Percentiles rank a stretch among this genome's conserved stretches.
phyloP scores from a whole-genome alignment of 2,113 vertebrate genomes.

The Patagioenas fasciata region DNA sequence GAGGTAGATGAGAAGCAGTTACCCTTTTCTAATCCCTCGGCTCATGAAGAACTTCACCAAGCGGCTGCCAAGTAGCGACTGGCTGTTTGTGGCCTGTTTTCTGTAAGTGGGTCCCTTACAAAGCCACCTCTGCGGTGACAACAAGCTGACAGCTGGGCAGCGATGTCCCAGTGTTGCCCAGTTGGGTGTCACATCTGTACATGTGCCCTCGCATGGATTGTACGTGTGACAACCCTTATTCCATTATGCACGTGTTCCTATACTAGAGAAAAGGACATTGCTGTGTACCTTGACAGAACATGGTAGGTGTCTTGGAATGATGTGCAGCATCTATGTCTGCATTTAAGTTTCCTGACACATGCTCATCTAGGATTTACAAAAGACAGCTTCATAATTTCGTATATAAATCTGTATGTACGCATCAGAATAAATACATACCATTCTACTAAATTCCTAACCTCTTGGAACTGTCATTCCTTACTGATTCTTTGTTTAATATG shows the following conservation, averaged over 20 bases:
- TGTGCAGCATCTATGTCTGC: accelerated
- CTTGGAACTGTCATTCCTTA: background rate
- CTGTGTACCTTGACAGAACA: background rate
- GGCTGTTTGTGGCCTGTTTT: background rate
- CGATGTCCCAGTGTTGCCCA: accelerated
- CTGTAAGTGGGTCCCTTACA: background rate
- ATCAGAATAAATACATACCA: background rate
- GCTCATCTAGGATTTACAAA: background rate
- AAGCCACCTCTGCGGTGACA: background rate
- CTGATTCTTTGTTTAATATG: background rate
- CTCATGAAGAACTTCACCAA: background rate
- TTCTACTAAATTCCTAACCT: background rate
- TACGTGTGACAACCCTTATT: too few species aligned
- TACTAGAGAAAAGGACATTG: background rate
- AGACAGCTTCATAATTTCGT: background rate
- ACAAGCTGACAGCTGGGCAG: background rate
- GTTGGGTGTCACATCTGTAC: accelerated
- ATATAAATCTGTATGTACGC: background rate
- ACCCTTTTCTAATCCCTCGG: background rate
- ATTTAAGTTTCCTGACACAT: background rate
- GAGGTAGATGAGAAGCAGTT: background rate
- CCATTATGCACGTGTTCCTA: accelerated
- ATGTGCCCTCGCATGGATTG: background rate
- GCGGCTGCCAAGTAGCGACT: accelerated
- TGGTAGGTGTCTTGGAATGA: background rate